Base-by-base conservation (phyloP, 2,888 invertebrate genomes). In the Watsonalla binaria region DNA sequence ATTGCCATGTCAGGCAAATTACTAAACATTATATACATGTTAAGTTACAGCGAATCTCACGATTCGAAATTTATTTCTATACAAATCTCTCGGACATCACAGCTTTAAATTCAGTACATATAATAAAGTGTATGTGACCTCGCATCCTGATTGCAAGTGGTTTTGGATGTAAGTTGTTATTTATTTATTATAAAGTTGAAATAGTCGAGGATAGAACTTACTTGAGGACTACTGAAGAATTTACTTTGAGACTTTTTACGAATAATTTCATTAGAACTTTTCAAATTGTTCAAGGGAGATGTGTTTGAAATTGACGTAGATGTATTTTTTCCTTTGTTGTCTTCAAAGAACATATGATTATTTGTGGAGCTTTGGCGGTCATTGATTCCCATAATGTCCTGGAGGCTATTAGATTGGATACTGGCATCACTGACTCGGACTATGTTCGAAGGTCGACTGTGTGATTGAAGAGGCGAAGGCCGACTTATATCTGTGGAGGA, bases 371-470 rank as follows among this genome's bases (percentile, higher is more conserved):
- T 42, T 11, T 11, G 9, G 6, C 11, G 42, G 42, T 42, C 11
- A 2, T 42, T 42, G 5, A 11, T 11, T 11, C 11, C 42, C 11
- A 8, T 11, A 5, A 42, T 8, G 11, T 42, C 11, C 11, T 8
- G 42, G 11, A 42, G 11, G 42, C 42, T 42, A 11, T 42, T 42
- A 2, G 42, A 42, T 42, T 42, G 42, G 42, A 42, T 42, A 42
- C 42, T 42, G 9, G 42, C 42, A 42, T 42, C 42, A 11, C 42
- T 42, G 11, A 42, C 42, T 11, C 42, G 37, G 34, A 6, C 11
- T 53, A 51, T 5, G 51, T 49, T 55, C 46, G 59, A 62, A 52
- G 37, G 37, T 2, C 42, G 7, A 11, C 42, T 42, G 9, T 24
- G 24, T 24, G 24, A 24, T 24, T 24, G 24, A 24, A 24, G 24